Evolutionary conservation across 2,113 vertebrate genomes (phyloP).

Genomic region (Alligator sinensis): DNA sequence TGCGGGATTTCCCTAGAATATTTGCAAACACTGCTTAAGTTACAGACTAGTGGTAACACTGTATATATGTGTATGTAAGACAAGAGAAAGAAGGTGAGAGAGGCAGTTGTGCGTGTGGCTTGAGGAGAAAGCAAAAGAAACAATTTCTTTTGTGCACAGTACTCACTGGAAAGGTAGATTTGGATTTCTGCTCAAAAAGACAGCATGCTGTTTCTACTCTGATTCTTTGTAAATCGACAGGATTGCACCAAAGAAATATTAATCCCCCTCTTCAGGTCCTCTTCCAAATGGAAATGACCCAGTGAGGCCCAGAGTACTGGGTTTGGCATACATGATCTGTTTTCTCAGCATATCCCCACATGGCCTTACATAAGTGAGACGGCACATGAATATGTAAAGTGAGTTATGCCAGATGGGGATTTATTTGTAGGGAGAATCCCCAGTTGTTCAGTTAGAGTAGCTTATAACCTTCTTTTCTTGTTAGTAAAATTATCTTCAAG

Average conservation of each 20-base stretch:
- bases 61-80: not conserved
- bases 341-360: too few species aligned
- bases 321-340: not conserved
- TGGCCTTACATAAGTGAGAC: not conserved
- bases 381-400: not conserved
- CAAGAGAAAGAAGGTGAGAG: not conserved
- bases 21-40: not conserved
- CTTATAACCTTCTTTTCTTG: too few species aligned
- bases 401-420: not conserved
- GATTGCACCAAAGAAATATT: not conserved
- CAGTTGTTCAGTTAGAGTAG: not conserved
- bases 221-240: not conserved
- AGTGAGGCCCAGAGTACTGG: not conserved
- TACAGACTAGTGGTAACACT: not conserved
- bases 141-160: not conserved
- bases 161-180: not conserved
- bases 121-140: not conserved
- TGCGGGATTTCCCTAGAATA: not conserved
- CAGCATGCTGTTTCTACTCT: not conserved
- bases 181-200: not conserved
- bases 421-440: not conserved
- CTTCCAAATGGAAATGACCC: not conserved
- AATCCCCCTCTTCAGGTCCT: not conserved
- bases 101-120: not conserved
- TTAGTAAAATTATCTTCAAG: not conserved